Conservation (phyloP, 2,797 vertebrate genomes). For the Pseudocheirus occidentalis region DNA sequence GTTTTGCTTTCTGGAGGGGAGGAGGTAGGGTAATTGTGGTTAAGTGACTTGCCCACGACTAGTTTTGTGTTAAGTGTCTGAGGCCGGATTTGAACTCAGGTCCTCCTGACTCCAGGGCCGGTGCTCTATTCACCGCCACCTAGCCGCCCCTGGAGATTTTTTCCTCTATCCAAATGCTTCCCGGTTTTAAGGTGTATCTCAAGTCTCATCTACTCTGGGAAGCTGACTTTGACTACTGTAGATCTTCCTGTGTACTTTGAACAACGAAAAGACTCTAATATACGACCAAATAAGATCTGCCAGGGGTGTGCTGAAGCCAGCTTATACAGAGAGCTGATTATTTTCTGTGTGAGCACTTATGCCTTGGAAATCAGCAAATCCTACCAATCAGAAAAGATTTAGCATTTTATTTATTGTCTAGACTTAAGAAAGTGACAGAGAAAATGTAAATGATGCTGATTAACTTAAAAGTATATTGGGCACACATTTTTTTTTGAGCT, state of each 20-base stretch:
- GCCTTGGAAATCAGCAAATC: background rate
- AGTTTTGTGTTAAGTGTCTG: too few relatives aligned
- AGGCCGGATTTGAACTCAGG: too few relatives aligned
- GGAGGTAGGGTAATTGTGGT: too few relatives aligned
- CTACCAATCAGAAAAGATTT: background rate
- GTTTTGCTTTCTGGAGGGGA: too few relatives aligned
- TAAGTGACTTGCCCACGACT: too few relatives aligned
- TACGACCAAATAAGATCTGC: background rate
- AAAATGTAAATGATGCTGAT: background rate
- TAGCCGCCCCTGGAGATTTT: too few relatives aligned
- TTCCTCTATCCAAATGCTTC: background rate
- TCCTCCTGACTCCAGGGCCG: too few relatives aligned
- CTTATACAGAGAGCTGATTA: background rate
- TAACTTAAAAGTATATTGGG: background rate
- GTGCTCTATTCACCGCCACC: too few relatives aligned
- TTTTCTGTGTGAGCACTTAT: background rate
- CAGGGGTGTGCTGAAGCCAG: background rate
- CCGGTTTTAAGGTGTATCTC: background rate
- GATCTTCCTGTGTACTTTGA: background rate
- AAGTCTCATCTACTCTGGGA: background rate
- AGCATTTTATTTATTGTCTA: background rate
- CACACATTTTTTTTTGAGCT: background rate
- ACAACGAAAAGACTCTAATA: background rate
- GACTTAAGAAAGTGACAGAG: background rate
- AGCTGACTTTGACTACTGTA: background rate